A percentile compares a stretch with the other conserved stretches of the same genome.
Conservation (phyloP, 2,113 vertebrate species). For the Aspidoscelis tigris region DNA sequence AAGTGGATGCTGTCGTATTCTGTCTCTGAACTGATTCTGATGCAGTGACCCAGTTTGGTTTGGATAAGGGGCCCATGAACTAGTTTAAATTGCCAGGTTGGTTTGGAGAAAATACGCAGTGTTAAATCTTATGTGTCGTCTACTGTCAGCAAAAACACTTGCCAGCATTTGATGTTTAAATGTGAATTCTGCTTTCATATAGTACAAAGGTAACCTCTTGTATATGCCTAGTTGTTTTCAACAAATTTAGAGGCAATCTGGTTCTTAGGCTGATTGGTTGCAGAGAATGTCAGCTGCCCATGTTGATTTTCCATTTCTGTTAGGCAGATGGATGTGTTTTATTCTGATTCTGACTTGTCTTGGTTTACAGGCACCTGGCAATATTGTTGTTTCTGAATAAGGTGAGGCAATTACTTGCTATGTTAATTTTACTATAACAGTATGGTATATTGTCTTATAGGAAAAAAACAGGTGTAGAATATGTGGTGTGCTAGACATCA, state of each 20-base stretch:
- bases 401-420: neutral
- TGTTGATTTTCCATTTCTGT: neutral
- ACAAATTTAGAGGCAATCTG: neutral
- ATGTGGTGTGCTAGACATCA: neutral
- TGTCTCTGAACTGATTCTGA: too few species aligned
- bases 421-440: neutral
- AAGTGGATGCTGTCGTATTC: too few species aligned
- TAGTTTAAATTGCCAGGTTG: too few species aligned
- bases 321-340: neutral
- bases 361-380: neutral
- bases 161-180: too few species aligned
- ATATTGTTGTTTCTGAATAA: neutral
- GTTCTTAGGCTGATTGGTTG: neutral
- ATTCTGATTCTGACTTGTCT: neutral
- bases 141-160: too few species aligned
- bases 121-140: too few species aligned
- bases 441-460: neutral
- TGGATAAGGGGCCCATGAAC: too few species aligned
- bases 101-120: too few species aligned
- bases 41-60: too few species aligned
- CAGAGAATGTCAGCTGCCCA: neutral
- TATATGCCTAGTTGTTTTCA: too few species aligned
- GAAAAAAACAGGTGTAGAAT: neutral
- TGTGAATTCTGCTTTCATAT: too few species aligned
- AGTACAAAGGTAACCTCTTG: too few species aligned